Base-by-base conservation (phyloP, 2,888 invertebrate species). In the Celastrina argiolus region DNA sequence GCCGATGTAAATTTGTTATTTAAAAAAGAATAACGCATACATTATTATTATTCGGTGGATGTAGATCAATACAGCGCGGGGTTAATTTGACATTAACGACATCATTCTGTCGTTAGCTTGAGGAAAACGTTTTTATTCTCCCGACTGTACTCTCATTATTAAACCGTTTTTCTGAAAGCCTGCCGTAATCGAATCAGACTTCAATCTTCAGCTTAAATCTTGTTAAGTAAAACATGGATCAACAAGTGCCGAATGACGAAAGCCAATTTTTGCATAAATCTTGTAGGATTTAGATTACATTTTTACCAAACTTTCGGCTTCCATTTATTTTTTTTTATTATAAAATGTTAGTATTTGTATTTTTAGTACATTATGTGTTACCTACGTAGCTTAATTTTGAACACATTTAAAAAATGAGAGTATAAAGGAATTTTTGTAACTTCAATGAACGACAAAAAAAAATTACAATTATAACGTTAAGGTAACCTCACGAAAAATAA, bases 141-240 rank as follows among this genome's bases (percentile, higher is more conserved):
- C 28, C 58, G 41, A 41, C 65, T 65, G 61, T 61, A 39, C 42
- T 58, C 58, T 65, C 65, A 65, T 58, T 63, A 42, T 56, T 41
- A 41, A 42, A 63, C 34, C 56, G 63, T 63, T 18, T 63, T 61
- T 61, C 56, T 63, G 26, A 68, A 61, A 39, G 61, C 61, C 14
- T 61, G 36, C 51, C 63, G 66, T 74, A 75, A 79, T 78, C 71
- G 73, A 72, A 74, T 78, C 74, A 74, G 74, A 69, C 73, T 76
- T 74, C 74, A 74, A 78, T 79, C 77, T 78, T 71, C 74, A 68
- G 67, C 61, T 66, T 71, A 68, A 69, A 68, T 73, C 67, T 64
- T 67, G 66, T 51, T 70, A 75, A 72, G 39, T 61, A 22, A 39
- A 61, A 61, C 39, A 39, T 36, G 61, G 61, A 61, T 61, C 61